These are phyloP conservation scores for Pogonomyrmex californicus DNA, from an alignment of 1,140 invertebrate genomes.

Conservation along the genomic window DNA sequence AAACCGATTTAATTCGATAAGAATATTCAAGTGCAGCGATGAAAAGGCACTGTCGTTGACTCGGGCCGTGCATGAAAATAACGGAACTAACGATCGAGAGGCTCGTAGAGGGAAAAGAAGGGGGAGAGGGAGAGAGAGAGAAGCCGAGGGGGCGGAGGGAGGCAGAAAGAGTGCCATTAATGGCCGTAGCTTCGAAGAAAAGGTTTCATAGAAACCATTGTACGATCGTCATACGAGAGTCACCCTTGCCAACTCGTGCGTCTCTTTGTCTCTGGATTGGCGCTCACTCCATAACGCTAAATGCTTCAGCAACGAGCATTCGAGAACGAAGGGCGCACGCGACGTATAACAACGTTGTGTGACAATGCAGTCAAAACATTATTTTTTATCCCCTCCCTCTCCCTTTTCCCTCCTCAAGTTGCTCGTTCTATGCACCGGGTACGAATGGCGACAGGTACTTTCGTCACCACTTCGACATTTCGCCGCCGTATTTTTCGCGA, in stretches of 20 bases:
- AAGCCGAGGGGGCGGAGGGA: too few relatives aligned
- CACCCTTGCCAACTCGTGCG: conserved; percentile 76
- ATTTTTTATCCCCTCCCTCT: conserved; percentile 30
- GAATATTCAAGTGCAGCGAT: conserved; percentile 61
- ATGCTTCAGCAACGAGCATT: conserved; percentile 64
- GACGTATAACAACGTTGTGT: conserved; percentile 59
- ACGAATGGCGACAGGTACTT: conserved; percentile 56
- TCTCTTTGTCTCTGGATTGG: conserved; percentile 76
- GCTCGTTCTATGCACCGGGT: conserved; percentile 14
- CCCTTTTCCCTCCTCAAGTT: background rate
- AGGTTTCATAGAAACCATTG: conserved; percentile 76
- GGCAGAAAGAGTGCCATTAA: conserved; percentile 65
- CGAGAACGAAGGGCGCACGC: conserved; percentile 56
- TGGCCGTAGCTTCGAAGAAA: conserved; percentile 72
- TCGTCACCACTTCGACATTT: conserved; percentile 52
- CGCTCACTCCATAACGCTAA: conserved; percentile 71
- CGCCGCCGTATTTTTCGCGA: conserved; percentile 41
- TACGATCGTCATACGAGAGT: conserved; percentile 75
- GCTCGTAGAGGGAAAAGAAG: background rate
- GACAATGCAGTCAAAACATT: conserved; percentile 74
- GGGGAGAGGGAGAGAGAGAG: background rate
- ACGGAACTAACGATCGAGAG: conserved; percentile 66
- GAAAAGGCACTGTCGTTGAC: conserved; percentile 69
- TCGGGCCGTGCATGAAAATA: conserved; percentile 64
- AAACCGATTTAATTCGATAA: conserved; percentile 69